Evolutionary conservation across 2,113 vertebrate genomes (phyloP).

Genomic region (Emydocephalus ijimae): DNA sequence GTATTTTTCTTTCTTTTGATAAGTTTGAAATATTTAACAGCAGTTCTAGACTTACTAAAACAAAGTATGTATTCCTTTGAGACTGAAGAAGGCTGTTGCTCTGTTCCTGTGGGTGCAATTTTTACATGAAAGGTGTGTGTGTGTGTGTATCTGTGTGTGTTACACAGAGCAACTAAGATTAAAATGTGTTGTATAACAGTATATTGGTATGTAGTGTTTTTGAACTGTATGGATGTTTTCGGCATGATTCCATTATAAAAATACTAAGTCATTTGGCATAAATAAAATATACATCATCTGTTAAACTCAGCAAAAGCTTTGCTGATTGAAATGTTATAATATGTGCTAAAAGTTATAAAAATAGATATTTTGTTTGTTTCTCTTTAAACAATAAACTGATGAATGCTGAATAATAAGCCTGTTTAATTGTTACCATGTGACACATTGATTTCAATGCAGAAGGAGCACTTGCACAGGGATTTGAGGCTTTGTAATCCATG

Average conservation of each 20-base stretch:
- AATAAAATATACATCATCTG: slow-evolving; percentile 22
- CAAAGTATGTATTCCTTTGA: background rate
- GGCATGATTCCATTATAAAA: slow-evolving; percentile 4
- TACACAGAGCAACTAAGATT: slow-evolving; percentile 44
- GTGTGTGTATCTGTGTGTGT: background rate
- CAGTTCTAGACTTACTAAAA: slow-evolving; percentile 41
- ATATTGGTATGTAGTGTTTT: background rate
- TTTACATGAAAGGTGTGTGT: background rate
- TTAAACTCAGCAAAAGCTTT: slow-evolving; percentile 52
- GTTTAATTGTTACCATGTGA: background rate
- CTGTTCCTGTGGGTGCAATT: background rate
- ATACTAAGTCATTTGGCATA: background rate
- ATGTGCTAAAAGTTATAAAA: slow-evolving; percentile 54
- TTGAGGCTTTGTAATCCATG: slow-evolving; percentile 36
- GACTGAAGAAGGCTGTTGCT: background rate
- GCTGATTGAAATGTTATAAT: slow-evolving; percentile 45
- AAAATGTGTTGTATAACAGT: background rate
- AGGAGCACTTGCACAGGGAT: slow-evolving; percentile 34
- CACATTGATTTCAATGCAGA: slow-evolving; percentile 57
- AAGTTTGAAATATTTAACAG: slow-evolving; percentile 50
- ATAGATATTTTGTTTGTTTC: slow-evolving; percentile 60
- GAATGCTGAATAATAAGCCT: slow-evolving; percentile 52
- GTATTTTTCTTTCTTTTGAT: slow-evolving; percentile 8
- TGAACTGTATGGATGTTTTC: slow-evolving; percentile 7
- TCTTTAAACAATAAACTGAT: slow-evolving; percentile 58